A percentile compares a stretch with the other conserved stretches of the same genome.
Conservation (phyloP, 2,113 vertebrate genomes). For the Pantherophis guttatus region DNA sequence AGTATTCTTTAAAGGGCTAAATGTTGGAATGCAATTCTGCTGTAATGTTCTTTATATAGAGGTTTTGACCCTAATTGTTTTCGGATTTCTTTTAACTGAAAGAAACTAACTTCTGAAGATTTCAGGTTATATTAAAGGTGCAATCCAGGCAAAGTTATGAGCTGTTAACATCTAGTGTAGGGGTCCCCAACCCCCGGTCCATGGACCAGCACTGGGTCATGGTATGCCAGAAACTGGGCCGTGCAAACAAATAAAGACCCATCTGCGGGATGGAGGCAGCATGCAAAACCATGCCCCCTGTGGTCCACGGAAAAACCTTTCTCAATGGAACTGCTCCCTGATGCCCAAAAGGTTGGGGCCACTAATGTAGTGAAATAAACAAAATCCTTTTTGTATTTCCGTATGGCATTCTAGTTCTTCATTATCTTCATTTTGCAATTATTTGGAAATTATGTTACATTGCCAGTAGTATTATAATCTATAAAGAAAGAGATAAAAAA, state of each 20-base stretch:
- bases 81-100: not conserved
- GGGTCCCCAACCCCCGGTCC: too few species aligned
- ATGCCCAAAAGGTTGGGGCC: too few species aligned
- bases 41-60: not conserved
- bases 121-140: not conserved
- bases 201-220: too few species aligned
- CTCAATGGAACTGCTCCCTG: too few species aligned
- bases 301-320: too few species aligned
- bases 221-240: too few species aligned
- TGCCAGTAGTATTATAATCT: not conserved
- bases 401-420: not conserved
- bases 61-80: not conserved
- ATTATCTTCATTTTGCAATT: accelerated
- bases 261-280: too few species aligned
- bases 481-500: accelerated
- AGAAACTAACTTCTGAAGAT: not conserved
- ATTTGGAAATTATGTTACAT: accelerated
- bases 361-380: not conserved
- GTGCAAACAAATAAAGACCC: too few species aligned
- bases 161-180: not conserved
- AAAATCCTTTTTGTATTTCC: not conserved
- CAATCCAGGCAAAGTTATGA: not conserved
- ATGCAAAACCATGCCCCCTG: too few species aligned
- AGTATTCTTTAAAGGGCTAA: not conserved
- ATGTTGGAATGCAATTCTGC: not conserved